Base-by-base conservation (phyloP, 1,140 invertebrate species). In the Meloidogyne exigua region DNA sequence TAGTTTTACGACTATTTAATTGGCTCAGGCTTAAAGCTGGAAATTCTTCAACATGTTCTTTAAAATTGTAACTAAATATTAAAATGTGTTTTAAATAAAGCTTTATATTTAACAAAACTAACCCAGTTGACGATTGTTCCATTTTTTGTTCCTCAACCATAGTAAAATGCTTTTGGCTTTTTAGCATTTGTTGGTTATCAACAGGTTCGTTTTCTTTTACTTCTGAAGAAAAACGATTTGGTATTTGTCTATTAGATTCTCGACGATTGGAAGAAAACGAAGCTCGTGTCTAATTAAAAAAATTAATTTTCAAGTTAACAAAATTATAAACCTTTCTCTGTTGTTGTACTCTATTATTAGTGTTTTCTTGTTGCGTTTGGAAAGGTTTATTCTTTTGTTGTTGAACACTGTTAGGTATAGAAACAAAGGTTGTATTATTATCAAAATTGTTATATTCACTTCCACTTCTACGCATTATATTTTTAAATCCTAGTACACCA, bases 31-130 rank as follows among this genome's bases (percentile, higher is more conserved):
- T 57, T 57, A 57, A 57, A 7, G 49, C 49, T 7, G 49, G 49
- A 57, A 57, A 57, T 57, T 57, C 49, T 57, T 57, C 49, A n/a
- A 57, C 49, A 57, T 57, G 49, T 57, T 57, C 49, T 57, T 57
- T 18, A 57, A 57, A 57, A 7, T 57, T 57, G 9, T 57, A 57
- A 57, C 49, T 57, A 57, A 4, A 57, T 15, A 44, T n/a, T 49
- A n/a, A n/a, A n/a, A 57, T 18, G 13, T n/a, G 5, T n/a, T n/a
- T 7, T n/a, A n/a, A 44, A 44, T 12, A 10, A 12, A 7, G 13
- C 13, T 39, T 39, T 39, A 39, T 4, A 39, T 10, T 39, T 0
- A 39, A 7, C 36, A n/a, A n/a, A 57, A 57, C 15, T 4, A 57
- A 57, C 49, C 49, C 18, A 39, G 3, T 39, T 57, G 49, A 57